Percentiles rank a stretch among this genome's conserved stretches.
These are phyloP conservation scores for Drosophila diplacantha DNA, from an alignment of 2,888 invertebrate genomes.

Conservation along the genomic window DNA sequence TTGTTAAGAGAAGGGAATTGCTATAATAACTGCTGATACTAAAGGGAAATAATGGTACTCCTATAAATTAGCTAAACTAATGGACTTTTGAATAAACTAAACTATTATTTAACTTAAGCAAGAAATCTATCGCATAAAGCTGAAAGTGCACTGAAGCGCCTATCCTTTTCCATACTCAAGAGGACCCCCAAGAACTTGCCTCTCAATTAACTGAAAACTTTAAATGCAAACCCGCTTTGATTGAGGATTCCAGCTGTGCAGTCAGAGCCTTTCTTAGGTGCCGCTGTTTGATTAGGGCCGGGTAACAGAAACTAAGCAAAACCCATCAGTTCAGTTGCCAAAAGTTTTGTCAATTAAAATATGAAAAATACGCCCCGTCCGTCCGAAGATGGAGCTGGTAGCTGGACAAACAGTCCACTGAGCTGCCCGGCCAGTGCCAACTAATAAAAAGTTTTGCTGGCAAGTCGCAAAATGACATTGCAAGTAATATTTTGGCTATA, in stretches of 20 bases:
- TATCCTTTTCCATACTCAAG: neutral
- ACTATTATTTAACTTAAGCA: neutral
- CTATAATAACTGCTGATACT: neutral
- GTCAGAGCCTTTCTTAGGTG: constrained; percentile 5
- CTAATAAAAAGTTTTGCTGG: constrained; percentile 66
- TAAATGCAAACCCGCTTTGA: constrained; percentile 19
- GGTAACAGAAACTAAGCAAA: constrained; percentile 57
- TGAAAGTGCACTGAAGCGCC: neutral
- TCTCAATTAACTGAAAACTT: constrained; percentile 39
- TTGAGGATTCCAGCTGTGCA: constrained; percentile 4
- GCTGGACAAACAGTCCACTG: constrained; percentile 25
- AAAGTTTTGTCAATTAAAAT: constrained; percentile 72
- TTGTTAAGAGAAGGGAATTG: neutral
- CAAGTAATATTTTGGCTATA: constrained; percentile 60
- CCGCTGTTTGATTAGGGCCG: constrained; percentile 43
- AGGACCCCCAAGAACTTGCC: constrained; percentile 1
- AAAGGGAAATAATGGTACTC: too few relatives aligned
- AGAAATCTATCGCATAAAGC: neutral
- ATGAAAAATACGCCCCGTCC: constrained; percentile 63
- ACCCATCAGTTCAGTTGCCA: constrained; percentile 64
- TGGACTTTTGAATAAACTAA: neutral
- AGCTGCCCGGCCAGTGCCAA: constrained; percentile 45
- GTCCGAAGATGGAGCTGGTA: constrained; percentile 20
- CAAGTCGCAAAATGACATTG: constrained; percentile 67
- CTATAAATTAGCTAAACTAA: neutral